These are phyloP conservation scores for Torymus aiolomorphi DNA, from an alignment of 2,888 invertebrate species.

Conservation along the genomic window DNA sequence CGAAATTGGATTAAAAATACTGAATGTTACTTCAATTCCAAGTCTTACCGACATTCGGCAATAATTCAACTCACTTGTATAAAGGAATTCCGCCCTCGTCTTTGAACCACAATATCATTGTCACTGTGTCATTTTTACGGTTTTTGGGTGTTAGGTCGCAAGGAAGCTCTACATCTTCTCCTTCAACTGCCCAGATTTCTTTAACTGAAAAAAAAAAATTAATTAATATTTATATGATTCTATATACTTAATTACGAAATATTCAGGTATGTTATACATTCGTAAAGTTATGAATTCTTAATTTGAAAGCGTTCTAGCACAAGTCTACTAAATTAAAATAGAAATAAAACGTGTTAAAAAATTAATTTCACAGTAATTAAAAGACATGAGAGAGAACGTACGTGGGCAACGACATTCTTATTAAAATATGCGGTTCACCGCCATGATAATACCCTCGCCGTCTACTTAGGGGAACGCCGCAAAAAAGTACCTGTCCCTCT, in stretches of 20 bases:
- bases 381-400: too few relatives aligned
- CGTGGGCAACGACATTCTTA: not conserved
- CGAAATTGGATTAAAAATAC: too few relatives aligned
- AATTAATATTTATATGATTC: not conserved
- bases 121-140: constrained; percentile 83
- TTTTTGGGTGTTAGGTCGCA: constrained; percentile 87
- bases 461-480: not conserved
- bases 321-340: too few relatives aligned
- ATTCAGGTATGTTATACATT: too few relatives aligned
- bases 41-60: too few relatives aligned
- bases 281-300: too few relatives aligned
- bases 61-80: constrained; percentile 81
- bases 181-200: constrained; percentile 86
- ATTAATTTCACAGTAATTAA: too few relatives aligned
- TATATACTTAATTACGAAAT: too few relatives aligned
- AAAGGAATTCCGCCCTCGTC: constrained; percentile 90
- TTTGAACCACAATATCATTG: constrained; percentile 94
- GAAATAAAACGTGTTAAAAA: too few relatives aligned
- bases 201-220: constrained; percentile 67
- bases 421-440: not conserved
- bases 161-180: constrained; percentile 86
- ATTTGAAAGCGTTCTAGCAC: too few relatives aligned
- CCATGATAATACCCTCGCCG: not conserved
- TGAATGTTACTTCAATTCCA: too few relatives aligned
- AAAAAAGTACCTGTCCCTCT: not conserved